Base-by-base conservation (phyloP, 2,797 vertebrate genomes). In the Momotus momota region DNA sequence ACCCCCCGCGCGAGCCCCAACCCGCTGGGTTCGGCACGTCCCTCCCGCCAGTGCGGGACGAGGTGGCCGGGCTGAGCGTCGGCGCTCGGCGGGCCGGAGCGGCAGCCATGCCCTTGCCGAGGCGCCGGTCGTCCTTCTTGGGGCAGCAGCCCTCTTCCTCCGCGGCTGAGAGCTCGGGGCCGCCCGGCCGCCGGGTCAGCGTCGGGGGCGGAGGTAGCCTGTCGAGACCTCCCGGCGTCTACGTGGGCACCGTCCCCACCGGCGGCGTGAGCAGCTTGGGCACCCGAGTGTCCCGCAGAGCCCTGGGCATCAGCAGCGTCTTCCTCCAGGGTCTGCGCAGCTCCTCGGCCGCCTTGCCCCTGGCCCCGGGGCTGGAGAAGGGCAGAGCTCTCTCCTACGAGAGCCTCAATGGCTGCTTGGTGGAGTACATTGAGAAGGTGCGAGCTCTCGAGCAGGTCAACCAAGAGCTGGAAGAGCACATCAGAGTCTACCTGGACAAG, bases 361-460 rank as follows among this genome's bases (percentile, higher is more conserved):
- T 98, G 7, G 90, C 97, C 38, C 92, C 97, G 0, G 97, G 98
- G 18, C 96, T 98, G 71, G 97, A 98, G 33, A 96, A 95, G 88
- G 96, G 96, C 26, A 95, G 96, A 7, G 88, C 38, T 16, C 94
- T 98, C 1, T 57, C 94, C 12, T 97, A 97, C 1, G 98, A 98
- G 17, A 98, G 98, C 58, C 97, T 99, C 31, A 98, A 99, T 27
- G 92, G 96, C 83, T 98, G 98, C 95, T 97, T 99, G 96, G 97
- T 98, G 98, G 99, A 99, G 91, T 99, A 99, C 93, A 97, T 99
- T 5, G 99, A 99, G 96, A 99, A 99, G 96, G 99, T 99, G 35
- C 97, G 97, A 3, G 98, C 99, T 2, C 98, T 99, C 19, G 99
- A 99, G 88, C 98, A 98, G 78, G 98, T 99, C 78, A 99, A 99